Evolutionary conservation across 1,140 invertebrate genomes (phyloP).

Genomic region (Camponotus vicinus): DNA sequence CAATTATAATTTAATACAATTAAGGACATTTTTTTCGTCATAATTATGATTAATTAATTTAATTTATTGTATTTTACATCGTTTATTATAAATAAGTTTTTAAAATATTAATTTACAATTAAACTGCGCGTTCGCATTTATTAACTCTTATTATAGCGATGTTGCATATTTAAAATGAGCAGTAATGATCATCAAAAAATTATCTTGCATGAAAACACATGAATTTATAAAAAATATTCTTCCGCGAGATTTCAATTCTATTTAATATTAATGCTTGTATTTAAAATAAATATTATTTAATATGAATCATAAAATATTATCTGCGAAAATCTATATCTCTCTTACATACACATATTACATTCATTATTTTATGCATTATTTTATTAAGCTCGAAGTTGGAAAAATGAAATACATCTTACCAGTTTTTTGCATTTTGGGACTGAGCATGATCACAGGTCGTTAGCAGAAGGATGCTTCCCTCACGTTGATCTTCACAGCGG

Average conservation of each 20-base stretch:
- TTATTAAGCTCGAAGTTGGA: neutral
- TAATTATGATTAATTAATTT: neutral
- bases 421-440: conserved; percentile 94
- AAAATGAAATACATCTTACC: conserved; percentile 65
- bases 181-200: conserved; percentile 5
- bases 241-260: neutral
- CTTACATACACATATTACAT: neutral
- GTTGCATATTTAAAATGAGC: neutral
- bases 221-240: neutral
- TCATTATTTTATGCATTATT: neutral
- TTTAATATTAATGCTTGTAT: neutral
- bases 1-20: neutral
- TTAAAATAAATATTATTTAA: conserved; percentile 3
- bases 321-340: neutral
- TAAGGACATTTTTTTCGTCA: neutral
- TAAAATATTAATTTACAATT: conserved; percentile 23
- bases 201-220: neutral
- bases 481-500: conserved; percentile 47
- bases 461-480: conserved; percentile 3
- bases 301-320: neutral
- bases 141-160: neutral
- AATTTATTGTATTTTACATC: neutral
- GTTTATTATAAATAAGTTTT: conserved; percentile 5
- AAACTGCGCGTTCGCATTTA: neutral
- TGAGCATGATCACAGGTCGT: conserved; percentile 87